Evolutionary conservation across 1,140 invertebrate genomes (phyloP), one percentile per base, ranked within the genome.

Genomic region (Calephelis nemesis): DNA sequence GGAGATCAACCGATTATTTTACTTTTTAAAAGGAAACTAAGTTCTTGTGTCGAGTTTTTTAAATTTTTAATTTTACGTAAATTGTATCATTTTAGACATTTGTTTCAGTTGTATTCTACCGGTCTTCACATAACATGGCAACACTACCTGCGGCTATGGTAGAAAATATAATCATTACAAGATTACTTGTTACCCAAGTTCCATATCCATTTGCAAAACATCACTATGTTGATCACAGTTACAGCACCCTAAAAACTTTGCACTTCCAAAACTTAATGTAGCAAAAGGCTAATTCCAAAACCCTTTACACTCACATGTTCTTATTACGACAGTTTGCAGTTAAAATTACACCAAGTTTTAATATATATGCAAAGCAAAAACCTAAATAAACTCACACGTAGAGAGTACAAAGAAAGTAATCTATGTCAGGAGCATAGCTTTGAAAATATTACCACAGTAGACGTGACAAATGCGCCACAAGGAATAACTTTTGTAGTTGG

Each of bases 361-460:
- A 77, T 77, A 74, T 70, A 65, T 76, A 78, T 74, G 62, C 54
- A 66, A 74, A 77, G 78, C 74, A 78, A 74, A 77, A 73, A 78
- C 67, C 71, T 74, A 75, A 78, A 78, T 79, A 77, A 77, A 81
- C 72, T 79, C 77, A 76, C 70, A 73, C 74, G 69, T 74, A 74
- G 74, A 68, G 68, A 74, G 73, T 69, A 79, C 76, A 84, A 85
- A 82, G 80, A 83, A 84, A 83, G 75, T 84, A 83, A 85, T 84
- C 77, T 84, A 77, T 76, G 82, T 84, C 82, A 81, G 75, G 79
- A 80, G 76, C 81, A 83, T 74, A 74, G 76, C 79, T 80, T 71
- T 83, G 81, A 85, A 85, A 82, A 83, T 83, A 83, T 83, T 83
- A 83, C 82, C 71, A 79, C 81, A 76, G 81, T 79, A 82, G 82